Percentiles rank a stretch among this genome's conserved stretches.
Conservation (phyloP, 1,140 invertebrate species). For the Macrobrachium nipponense region DNA sequence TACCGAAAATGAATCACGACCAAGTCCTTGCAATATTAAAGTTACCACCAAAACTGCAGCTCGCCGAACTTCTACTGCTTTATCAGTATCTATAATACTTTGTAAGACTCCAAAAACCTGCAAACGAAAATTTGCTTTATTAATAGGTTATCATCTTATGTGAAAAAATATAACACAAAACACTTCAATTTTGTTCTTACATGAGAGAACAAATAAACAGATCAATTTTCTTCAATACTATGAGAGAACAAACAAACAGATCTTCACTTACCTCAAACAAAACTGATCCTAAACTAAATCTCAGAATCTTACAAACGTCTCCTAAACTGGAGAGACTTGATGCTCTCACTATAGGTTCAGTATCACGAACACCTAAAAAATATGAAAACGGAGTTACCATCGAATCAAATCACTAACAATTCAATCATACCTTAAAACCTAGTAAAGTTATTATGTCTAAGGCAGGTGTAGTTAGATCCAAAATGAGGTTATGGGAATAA, state of each 20-base stretch:
- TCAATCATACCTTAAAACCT: too few species aligned
- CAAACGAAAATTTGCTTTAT: neutral
- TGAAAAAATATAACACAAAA: neutral
- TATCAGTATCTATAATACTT: conserved; percentile 46
- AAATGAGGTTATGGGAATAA: too few species aligned
- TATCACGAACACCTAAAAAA: conserved; percentile 72
- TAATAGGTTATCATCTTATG: neutral
- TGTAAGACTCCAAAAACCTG: conserved; percentile 39
- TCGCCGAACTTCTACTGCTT: conserved; percentile 77
- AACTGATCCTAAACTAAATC: conserved; percentile 79
- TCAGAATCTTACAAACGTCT: conserved; percentile 82
- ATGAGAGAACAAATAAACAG: neutral
- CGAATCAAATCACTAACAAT: too few species aligned
- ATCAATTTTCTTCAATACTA: neutral
- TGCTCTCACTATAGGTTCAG: conserved; percentile 80
- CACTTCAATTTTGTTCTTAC: neutral
- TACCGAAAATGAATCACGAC: conserved; percentile 76
- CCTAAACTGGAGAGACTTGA: conserved; percentile 88
- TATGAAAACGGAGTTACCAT: neutral
- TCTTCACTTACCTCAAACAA: conserved; percentile 77
- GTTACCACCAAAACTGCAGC: conserved; percentile 83
- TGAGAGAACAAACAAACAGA: neutral
- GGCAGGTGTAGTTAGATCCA: too few species aligned
- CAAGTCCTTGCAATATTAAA: conserved; percentile 80
- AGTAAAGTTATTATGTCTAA: too few species aligned